Evolutionary conservation across 2,888 invertebrate species (phyloP).

Genomic region (Baronia brevicornis): DNA sequence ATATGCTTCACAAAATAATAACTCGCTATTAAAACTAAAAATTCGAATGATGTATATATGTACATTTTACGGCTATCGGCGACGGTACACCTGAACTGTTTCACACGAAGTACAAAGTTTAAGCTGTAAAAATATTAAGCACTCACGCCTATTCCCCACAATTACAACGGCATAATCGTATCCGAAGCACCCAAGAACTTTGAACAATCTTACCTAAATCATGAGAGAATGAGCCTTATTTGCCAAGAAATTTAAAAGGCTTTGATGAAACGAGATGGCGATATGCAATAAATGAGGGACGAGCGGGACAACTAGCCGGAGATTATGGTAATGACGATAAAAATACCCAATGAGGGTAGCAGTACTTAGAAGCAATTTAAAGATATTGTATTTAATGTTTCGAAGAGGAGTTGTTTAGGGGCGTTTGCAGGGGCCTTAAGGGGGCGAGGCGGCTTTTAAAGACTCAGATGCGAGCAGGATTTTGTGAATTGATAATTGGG

Average conservation of each 20-base stretch:
- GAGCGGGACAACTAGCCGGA: constrained; percentile 39
- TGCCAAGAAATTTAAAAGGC: constrained; percentile 44
- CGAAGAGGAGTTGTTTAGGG: constrained; percentile 35
- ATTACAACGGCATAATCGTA: constrained; percentile 57
- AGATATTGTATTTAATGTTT: constrained; percentile 73
- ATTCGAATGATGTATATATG: constrained; percentile 22
- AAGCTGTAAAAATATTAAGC: constrained; percentile 27
- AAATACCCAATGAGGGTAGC: constrained; percentile 66
- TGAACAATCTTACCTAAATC: constrained; percentile 50
- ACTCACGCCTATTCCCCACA: constrained; percentile 36
- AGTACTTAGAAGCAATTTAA: constrained; percentile 70
- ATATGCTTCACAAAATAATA: constrained; percentile 23
- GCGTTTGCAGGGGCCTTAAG: constrained; percentile 26
- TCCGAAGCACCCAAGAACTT: constrained; percentile 42
- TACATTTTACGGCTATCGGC: constrained; percentile 9
- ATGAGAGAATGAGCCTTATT: constrained; percentile 57
- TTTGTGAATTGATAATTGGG: constrained; percentile 62
- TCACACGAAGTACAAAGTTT: constrained; percentile 25
- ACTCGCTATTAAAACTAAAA: constrained; percentile 20
- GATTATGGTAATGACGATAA: constrained; percentile 71
- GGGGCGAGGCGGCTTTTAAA: constrained; percentile 32
- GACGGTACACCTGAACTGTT: constrained; percentile 24
- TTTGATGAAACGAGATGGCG: constrained; percentile 31
- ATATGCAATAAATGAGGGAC: constrained; percentile 22
- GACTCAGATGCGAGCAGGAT: constrained; percentile 39